Base-by-base conservation (phyloP, 2,113 vertebrate species). In the Gracilinanus agilis region DNA sequence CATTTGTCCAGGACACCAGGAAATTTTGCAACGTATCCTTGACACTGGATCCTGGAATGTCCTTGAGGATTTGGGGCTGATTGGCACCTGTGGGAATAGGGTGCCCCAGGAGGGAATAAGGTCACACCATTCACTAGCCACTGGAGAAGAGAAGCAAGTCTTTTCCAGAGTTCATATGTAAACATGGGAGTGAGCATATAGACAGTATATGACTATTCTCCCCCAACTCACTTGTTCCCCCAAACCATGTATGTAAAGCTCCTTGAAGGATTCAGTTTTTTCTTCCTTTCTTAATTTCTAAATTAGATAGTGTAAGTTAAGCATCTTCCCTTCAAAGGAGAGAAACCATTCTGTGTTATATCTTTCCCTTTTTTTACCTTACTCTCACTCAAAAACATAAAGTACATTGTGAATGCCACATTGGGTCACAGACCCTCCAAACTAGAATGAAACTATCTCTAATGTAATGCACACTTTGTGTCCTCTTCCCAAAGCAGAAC, bases 1-100 rank as follows among this genome's bases (percentile, higher is more conserved):
- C 89, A 90, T 90, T 90, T 53, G 89, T 53, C 89, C 89, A 90
- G 89, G 49, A 90, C 27, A 90, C 10, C 44, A 90, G 49, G 89
- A 53, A 53, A 90, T 44, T 90, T 90, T 90, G 44, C 89, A 90
- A 90, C 0, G 49, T 90, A 90, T 53, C 44, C 44, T 44, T 53
- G 89, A 90, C 25, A 40, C 44, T 53, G 49, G 44, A 90, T 90
- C 44, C 49, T 53, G 44, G 89, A 90, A 90, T 90, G 89, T 53
- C 89, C 89, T 53, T 53, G 24, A 49, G 89, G 44, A 90, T 53
- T 53, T 90, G 44, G 49, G 53, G 7, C 44, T 49, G 44, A 90
- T 40, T 90, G 89, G 89, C 89, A 90, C 49, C 89, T 29, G 44
- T 53, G 49, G 89, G 49, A 90, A 90, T 49, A 29, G 44, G 27